phyloP scores from a whole-genome alignment of 2,113 vertebrate genomes.

The Chiloscyllium plagiosum region DNA sequence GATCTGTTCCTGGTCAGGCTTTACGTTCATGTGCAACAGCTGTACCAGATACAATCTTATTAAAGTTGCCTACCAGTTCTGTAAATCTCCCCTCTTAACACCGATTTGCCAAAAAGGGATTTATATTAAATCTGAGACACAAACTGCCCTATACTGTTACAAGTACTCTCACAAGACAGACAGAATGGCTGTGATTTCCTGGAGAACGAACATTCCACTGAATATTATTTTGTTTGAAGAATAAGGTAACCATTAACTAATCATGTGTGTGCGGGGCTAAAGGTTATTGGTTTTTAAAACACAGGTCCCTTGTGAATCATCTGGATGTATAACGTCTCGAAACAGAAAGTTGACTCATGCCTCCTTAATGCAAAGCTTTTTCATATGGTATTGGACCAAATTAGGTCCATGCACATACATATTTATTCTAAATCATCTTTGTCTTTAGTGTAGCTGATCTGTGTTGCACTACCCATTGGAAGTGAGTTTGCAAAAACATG shows the following conservation, averaged over 20 bases:
- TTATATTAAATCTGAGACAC: conserved; percentile 28
- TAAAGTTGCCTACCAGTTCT: conserved; percentile 35
- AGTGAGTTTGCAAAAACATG: background rate
- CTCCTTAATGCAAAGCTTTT: background rate
- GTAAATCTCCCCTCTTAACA: conserved; percentile 32
- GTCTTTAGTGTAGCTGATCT: background rate
- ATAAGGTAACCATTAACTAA: conserved; percentile 37
- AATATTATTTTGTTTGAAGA: conserved; percentile 37
- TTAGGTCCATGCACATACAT: no score
- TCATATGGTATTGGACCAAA: background rate
- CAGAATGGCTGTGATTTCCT: background rate
- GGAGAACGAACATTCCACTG: background rate
- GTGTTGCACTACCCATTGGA: background rate
- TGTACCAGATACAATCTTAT: conserved; percentile 37
- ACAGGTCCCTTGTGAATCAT: conserved; percentile 12
- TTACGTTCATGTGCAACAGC: background rate
- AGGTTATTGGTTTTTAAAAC: conserved; percentile 14
- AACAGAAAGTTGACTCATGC: background rate
- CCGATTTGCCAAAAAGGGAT: conserved; percentile 29
- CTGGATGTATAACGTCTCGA: no score
- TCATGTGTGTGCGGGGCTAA: conserved; percentile 30
- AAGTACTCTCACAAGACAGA: background rate
- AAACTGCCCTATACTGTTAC: background rate
- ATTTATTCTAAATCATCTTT: background rate
- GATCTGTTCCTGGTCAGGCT: conserved; percentile 29